Percentiles rank a stretch among this genome's conserved stretches.
Conservation (phyloP, 2,888 invertebrate genomes). For the Tachina grossa region DNA sequence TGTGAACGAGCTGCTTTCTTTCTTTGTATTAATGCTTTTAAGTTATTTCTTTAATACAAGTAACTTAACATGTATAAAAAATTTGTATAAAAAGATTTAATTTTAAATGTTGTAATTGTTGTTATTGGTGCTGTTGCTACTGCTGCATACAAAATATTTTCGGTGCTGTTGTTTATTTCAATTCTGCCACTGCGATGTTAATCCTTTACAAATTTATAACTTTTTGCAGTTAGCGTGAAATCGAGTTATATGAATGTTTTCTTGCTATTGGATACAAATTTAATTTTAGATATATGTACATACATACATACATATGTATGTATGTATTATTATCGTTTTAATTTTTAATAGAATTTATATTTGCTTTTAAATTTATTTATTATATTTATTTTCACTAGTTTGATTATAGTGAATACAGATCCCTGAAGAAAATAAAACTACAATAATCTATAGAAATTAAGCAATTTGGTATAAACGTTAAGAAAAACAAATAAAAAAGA, state of each 20-base stretch:
- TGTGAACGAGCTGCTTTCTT: slow-evolving; percentile 37
- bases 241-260: slow-evolving; percentile 31
- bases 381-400: slow-evolving; percentile 14
- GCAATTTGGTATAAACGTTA: not conserved
- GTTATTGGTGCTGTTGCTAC: slow-evolving; percentile 57
- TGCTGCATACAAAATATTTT: slow-evolving; percentile 26
- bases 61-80: slow-evolving; percentile 51
- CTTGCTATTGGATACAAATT: slow-evolving; percentile 24
- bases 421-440: slow-evolving; percentile 35
- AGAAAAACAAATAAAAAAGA: not conserved
- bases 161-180: slow-evolving; percentile 12
- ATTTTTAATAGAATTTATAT: slow-evolving; percentile 10
- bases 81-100: slow-evolving; percentile 48
- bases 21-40: slow-evolving; percentile 7
- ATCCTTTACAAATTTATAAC: slow-evolving; percentile 18
- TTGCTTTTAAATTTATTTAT: not conserved
- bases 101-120: slow-evolving; percentile 35
- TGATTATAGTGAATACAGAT: slow-evolving; percentile 28
- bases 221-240: slow-evolving; percentile 28
- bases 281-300: slow-evolving; percentile 27
- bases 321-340: not conserved
- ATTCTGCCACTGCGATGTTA: slow-evolving; percentile 35
- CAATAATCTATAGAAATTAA: slow-evolving; percentile 6
- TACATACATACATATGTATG: too few relatives aligned
- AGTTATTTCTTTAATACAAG: slow-evolving; percentile 19